Evolutionary conservation across 2,888 invertebrate genomes (phyloP), one percentile per base, ranked within the genome.

Genomic region (Acronicta alni): DNA sequence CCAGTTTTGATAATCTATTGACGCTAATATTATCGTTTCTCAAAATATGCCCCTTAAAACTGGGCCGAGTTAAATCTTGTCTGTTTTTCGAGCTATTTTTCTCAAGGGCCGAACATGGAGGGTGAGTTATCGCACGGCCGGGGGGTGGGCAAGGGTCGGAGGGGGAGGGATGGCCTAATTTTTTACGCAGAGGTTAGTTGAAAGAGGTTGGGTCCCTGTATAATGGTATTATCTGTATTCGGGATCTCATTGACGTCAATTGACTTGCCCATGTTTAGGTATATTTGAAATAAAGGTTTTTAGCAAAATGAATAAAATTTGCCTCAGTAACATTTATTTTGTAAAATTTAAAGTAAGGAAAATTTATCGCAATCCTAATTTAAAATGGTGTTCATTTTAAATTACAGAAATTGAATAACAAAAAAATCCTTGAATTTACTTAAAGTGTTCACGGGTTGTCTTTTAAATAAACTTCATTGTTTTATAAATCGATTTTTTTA

Each of bases 11-110:
- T 26, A 9, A 9, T 26, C 12, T 3, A 30, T 30, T 3, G 30
- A 30, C 14, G 14, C 5, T 14, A 6, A 35, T 4, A 35, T 59
- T 59, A 58, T 74, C 84, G 80, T 71, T 39, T 63, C 72, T 71
- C 75, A 48, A 20, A 67, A 83, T 81, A 65, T 16, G 41, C 7
- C 15, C 59, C 62, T 64, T 52, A 67, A 86, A 89, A 87, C 78
- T 84, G 86, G 87, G 83, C 67, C 86, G 86, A 83, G 82, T 90
- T 90, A 89, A 90, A 90, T 91, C 92, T 93, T 92, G 81, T 85
- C 88, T 87, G 89, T 91, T 91, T 92, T 91, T 85, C 89, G 89
- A 90, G 91, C 91, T 90, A 92, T 93, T 93, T 93, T 93, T 92
- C 93, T 93, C 93, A 93, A 93, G 92, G 92, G 93, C 84, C 87